Evolutionary conservation across 2,797 vertebrate species (phyloP).

Genomic region (Eulemur coronatus): DNA sequence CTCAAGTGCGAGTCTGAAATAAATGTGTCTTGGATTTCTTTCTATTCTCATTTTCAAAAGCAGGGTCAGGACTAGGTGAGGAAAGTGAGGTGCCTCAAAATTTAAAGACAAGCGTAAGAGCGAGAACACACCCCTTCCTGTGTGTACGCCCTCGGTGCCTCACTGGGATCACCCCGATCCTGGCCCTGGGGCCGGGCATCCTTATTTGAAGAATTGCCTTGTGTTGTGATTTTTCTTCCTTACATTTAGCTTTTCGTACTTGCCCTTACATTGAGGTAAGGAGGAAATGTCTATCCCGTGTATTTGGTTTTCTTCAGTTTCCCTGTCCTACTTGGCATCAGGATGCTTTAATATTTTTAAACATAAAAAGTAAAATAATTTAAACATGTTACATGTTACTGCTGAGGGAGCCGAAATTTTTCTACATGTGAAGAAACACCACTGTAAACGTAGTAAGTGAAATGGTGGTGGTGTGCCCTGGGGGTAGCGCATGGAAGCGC

Average conservation of each 20-base stretch:
- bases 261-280: neutral
- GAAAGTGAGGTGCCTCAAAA: neutral
- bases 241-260: neutral
- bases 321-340: neutral
- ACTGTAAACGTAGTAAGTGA: neutral
- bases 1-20: neutral
- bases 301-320: neutral
- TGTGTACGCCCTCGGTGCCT: fast-evolving
- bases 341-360: neutral
- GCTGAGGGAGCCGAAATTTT: neutral
- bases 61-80: neutral
- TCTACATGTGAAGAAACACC: neutral
- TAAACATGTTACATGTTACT: neutral
- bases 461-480: neutral
- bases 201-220: neutral
- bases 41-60: neutral
- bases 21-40: neutral
- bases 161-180: neutral
- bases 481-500: neutral
- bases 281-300: neutral
- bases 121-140: neutral
- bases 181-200: neutral
- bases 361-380: neutral
- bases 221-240: neutral
- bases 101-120: neutral